Evolutionary conservation across 2,888 invertebrate species (phyloP), one percentile per base, ranked within the genome.

Genomic region (Euclidia mi): DNA sequence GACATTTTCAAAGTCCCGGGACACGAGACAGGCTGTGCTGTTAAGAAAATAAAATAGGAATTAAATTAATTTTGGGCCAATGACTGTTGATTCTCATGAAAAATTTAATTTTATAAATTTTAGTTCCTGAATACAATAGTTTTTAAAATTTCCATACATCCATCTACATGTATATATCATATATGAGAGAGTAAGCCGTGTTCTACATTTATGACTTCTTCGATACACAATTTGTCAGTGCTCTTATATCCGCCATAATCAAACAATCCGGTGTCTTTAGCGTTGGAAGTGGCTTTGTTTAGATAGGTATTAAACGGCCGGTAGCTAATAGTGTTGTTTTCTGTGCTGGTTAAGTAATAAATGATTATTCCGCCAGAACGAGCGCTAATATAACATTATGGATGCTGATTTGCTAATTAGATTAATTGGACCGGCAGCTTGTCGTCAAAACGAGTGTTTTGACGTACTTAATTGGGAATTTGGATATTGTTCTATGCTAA

Each of bases 341-440:
- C 34, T 17, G 25, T 37, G 25, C 37, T 43, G 48, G 43, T 55
- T 41, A 43, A 37, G 55, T 48, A 48, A 47, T 55, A 55, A 32
- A 32, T 48, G 43, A 44, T 56, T 49, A 55, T 43, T 43, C 40
- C 14, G 40, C 11, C 10, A 28, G 14, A 45, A 44, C 17, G 14
- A 46, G 10, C 28, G 32, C 15, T 41, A 9, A 42, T 41, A 47
- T 47, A 47, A 29, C 53, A 35, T 47, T 53, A 47, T 47, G 53
- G 46, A 53, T 53, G 53, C 35, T 53, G 53, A 53, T 53, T 47
- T 42, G 34, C 41, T 53, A 35, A 53, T 53, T 53, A 53, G 29
- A 46, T 40, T 46, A 42, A 53, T 53, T 53, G 46, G 41, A 46
- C 14, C 15, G 31, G 34, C 10, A 18, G 28, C 28, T 37, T 20